Evolutionary conservation across 2,888 invertebrate species (phyloP).

Genomic region (Hypercompe scribonia): DNA sequence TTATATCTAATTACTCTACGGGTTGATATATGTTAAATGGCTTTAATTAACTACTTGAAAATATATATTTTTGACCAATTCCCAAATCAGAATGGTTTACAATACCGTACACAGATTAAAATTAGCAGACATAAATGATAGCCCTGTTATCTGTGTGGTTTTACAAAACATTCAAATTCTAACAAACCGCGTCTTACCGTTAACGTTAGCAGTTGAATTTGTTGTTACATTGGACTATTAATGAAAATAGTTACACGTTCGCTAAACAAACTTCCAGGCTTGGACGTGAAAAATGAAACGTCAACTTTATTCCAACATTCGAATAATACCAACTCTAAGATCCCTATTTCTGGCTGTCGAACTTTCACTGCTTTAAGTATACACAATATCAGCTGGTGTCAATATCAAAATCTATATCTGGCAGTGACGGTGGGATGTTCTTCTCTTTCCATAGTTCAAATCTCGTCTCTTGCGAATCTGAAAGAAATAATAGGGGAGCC

Average conservation of each 20-base stretch:
- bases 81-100: no score
- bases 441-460: slow-evolving; percentile 63
- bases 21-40: neutral
- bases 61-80: no score
- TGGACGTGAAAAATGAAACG: neutral
- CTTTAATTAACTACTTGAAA: no score
- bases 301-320: neutral
- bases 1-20: neutral
- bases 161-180: neutral
- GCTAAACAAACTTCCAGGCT: no score
- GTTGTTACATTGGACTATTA: neutral
- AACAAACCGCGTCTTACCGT: neutral
- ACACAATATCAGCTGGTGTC: slow-evolving; percentile 21
- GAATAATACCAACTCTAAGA: neutral
- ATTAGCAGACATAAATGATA: neutral
- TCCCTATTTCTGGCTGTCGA: neutral
- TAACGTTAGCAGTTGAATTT: neutral
- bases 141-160: no score
- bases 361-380: neutral
- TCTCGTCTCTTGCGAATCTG: slow-evolving; percentile 71
- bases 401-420: slow-evolving; percentile 68
- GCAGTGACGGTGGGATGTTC: slow-evolving; percentile 64
- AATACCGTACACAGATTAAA: no score
- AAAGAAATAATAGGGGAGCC: no score
- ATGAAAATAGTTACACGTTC: no score